Evolutionary conservation across 1,140 invertebrate species (phyloP).

Genomic region (Diabrotica undecimpunctata): DNA sequence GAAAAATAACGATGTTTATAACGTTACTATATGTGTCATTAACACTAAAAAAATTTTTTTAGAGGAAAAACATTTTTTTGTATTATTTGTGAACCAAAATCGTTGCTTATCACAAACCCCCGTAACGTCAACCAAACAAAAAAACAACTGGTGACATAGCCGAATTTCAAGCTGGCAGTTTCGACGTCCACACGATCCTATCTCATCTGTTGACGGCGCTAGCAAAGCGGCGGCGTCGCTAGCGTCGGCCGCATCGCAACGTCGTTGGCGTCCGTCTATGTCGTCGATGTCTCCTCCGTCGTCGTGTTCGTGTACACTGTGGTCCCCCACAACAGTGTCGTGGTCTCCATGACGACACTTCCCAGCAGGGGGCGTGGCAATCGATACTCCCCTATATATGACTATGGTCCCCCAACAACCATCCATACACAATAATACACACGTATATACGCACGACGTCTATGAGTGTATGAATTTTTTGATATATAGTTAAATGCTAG

Average conservation of each 20-base stretch:
- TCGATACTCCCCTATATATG: constrained; percentile 43
- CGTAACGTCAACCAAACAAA: background rate
- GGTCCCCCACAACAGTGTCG: constrained; percentile 45
- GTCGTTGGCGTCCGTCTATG: constrained; percentile 1
- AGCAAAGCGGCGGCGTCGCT: background rate
- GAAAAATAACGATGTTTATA: no score
- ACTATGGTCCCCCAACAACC: constrained; percentile 30
- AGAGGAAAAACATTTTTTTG: no score
- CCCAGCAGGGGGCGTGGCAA: constrained; percentile 46
- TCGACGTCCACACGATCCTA: background rate
- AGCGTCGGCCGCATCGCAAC: background rate
- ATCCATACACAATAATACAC: constrained; percentile 18
- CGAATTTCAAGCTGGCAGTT: background rate
- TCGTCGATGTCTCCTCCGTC: constrained; percentile 6
- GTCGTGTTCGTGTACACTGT: constrained; percentile 27
- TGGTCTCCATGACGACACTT: constrained; percentile 45
- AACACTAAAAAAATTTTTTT: no score
- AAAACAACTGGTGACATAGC: background rate
- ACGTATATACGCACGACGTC: background rate
- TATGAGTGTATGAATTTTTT: background rate
- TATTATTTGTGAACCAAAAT: no score
- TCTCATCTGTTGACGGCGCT: background rate
- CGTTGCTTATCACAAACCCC: background rate
- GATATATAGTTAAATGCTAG: no score
- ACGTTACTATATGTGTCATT: no score